A percentile compares a stretch with the other conserved stretches of the same genome.
These are phyloP conservation scores for Chesias legatella DNA, from an alignment of 2,888 invertebrate species.

Conservation along the genomic window DNA sequence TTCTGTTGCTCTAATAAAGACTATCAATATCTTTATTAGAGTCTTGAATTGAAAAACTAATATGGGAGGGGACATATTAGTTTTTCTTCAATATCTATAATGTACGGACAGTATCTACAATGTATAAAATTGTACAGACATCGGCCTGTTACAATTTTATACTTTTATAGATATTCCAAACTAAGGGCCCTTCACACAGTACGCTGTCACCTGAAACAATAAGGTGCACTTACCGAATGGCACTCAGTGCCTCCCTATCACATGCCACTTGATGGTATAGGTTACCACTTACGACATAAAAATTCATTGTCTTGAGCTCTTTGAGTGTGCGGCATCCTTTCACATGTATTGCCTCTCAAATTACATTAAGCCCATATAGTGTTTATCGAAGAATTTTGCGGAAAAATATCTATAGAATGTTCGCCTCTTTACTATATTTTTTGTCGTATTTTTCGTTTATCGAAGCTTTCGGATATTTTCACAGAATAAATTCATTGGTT, in stretches of 20 bases:
- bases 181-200: slow-evolving; percentile 6
- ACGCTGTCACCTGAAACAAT: slow-evolving; percentile 15
- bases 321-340: slow-evolving; percentile 23
- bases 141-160: background rate
- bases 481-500: too few species aligned
- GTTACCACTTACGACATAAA: slow-evolving; percentile 18
- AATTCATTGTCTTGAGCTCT: slow-evolving; percentile 35
- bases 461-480: background rate
- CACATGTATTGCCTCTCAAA: slow-evolving; percentile 18
- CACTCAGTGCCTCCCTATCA: slow-evolving; percentile 1
- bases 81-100: too few species aligned
- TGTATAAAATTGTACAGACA: too few species aligned
- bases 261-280: slow-evolving; percentile 17
- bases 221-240: slow-evolving; percentile 4
- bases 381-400: slow-evolving; percentile 15
- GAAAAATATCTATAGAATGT: slow-evolving; percentile 3
- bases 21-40: too few species aligned
- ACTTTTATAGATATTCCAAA: slow-evolving; percentile 1
- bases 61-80: too few species aligned
- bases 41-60: too few species aligned
- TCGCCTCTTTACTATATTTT: background rate
- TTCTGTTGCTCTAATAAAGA: too few species aligned
- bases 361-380: slow-evolving; percentile 22
- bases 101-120: too few species aligned
- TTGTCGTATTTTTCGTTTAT: slow-evolving; percentile 2